A percentile compares a stretch with the other conserved stretches of the same genome.
These are phyloP conservation scores for Acleris cristana DNA, from an alignment of 2,888 invertebrate genomes.

Conservation along the genomic window DNA sequence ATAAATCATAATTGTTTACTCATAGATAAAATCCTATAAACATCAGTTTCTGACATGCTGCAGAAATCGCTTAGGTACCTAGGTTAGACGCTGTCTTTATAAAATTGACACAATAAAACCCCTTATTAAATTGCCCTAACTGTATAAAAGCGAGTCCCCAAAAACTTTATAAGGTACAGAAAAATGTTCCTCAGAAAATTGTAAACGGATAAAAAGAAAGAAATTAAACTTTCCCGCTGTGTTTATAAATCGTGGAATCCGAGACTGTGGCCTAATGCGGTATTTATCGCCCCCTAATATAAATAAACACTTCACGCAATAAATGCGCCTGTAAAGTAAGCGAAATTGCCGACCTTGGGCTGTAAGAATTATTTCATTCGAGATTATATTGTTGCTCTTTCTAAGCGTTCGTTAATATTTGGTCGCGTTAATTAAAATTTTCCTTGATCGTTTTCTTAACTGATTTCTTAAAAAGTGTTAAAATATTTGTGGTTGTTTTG, in stretches of 20 bases:
- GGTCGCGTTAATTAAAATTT: constrained; percentile 7
- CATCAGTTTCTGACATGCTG: too few relatives aligned
- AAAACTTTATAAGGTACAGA: constrained; percentile 23
- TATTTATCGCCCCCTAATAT: constrained; percentile 72
- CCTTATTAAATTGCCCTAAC: background rate
- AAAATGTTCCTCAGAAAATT: constrained; percentile 50
- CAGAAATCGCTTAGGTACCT: too few relatives aligned
- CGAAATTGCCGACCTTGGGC: constrained; percentile 47
- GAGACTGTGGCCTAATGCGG: constrained; percentile 68
- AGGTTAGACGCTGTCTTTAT: too few relatives aligned
- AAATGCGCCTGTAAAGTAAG: constrained; percentile 65
- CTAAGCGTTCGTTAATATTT: constrained; percentile 16
- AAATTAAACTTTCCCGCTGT: constrained; percentile 61
- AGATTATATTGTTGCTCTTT: constrained; percentile 32
- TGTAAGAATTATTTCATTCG: constrained; percentile 47
- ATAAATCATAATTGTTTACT: too few relatives aligned
- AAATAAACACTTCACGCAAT: constrained; percentile 68
- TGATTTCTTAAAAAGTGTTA: too few relatives aligned
- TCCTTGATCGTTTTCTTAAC: background rate
- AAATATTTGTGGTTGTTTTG: too few relatives aligned
- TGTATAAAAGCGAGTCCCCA: background rate
- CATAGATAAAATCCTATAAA: too few relatives aligned
- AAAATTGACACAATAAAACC: background rate
- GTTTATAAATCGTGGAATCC: constrained; percentile 63
- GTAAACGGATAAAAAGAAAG: constrained; percentile 56